Evolutionary conservation across 1,140 invertebrate genomes (phyloP).

Genomic region (Hetaerina americana): DNA sequence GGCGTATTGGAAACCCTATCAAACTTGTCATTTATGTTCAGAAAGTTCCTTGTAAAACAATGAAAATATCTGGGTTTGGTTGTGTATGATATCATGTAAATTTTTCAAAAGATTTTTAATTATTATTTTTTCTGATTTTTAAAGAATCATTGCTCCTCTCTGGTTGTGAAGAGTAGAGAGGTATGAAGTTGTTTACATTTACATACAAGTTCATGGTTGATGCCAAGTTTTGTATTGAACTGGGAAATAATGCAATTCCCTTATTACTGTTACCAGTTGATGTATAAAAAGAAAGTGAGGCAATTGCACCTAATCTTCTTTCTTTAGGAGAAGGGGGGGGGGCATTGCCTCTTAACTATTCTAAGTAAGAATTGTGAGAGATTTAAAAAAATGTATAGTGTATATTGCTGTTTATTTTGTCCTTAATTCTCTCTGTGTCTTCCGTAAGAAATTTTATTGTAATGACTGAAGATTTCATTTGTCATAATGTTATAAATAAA

Average conservation of each 20-base stretch:
- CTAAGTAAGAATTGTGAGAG: not conserved
- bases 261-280: not conserved
- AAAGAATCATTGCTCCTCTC: no score
- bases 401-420: not conserved
- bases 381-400: not conserved
- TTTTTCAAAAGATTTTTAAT: not conserved
- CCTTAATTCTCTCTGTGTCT: not conserved
- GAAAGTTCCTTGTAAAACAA: not conserved
- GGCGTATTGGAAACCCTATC: not conserved
- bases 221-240: not conserved
- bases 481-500: slow-evolving; percentile 1
- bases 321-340: not conserved
- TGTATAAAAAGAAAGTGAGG: not conserved
- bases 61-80: not conserved
- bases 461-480: not conserved
- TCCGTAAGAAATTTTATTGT: not conserved
- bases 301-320: not conserved
- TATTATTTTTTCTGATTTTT: no score
- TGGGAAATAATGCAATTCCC: not conserved
- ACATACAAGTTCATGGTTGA: no score
- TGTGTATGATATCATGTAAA: not conserved
- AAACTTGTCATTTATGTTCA: not conserved
- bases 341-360: not conserved
- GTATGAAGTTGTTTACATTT: no score
- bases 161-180: not conserved